Base-by-base conservation (phyloP, 2,888 invertebrate genomes). In the Kuschelorhynchus macadamiae region DNA sequence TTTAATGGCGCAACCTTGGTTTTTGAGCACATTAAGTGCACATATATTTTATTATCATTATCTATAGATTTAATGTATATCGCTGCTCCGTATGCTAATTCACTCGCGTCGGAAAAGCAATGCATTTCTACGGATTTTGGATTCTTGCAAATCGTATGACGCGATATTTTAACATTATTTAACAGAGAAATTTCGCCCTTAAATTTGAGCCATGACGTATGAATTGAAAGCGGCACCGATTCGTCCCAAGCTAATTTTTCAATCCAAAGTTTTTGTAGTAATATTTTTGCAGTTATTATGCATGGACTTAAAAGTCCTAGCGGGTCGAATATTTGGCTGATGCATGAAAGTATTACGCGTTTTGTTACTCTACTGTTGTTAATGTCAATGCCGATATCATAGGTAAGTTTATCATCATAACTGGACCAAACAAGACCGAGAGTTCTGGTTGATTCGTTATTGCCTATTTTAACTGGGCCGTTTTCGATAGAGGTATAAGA, bases 241-340 rank as follows among this genome's bases (percentile, higher is more conserved):
- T 25, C 25, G 25, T 25, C 18, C 49, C 49, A 49, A 49, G 49
- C 20, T 20, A 49, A 12, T 49, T 20, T 49, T 30, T 49, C 49
- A 2, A 49, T 3, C 46, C 46, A 46, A 46, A 46, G 46, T 12
- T 18, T 46, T 46, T 46, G 46, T 12, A 46, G 14, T 46, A 46
- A 18, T 5, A 46, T 46, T 46, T 46, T 46, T 17, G 2, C 14
- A 2, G 46, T 2, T 46, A 46, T 46, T 8, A 46, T 2, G 14
- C 46, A 46, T 14, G 39, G 39, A 39, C 39, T 25, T 25, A 25
- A 25, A 2, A 39, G 11, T 4, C 39, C 39, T 14, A 39, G 39
- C 39, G 39, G 39, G 11, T 39, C 39, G 11, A 39, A 39, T 2
- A 39, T 39, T 39, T 39, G 46, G 14, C 46, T 14, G 21, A 44